Evolutionary conservation across 2,797 vertebrate species (phyloP), one percentile per base, ranked within the genome.

Genomic region (Heterohyrax brucei): DNA sequence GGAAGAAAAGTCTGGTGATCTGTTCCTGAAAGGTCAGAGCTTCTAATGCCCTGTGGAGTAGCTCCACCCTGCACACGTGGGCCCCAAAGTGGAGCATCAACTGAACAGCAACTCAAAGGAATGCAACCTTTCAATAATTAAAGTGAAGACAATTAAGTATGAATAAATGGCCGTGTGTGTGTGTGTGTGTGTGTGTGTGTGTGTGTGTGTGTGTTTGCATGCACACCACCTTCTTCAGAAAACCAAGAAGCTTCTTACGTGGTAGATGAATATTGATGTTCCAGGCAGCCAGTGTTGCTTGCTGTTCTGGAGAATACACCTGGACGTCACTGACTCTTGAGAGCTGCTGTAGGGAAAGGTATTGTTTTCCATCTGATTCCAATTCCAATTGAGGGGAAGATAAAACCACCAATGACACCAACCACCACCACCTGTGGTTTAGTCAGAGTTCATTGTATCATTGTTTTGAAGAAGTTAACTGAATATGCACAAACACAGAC

Each of bases 161-260:
- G 33, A 88, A 68, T 81, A 78, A 44, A 46, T 33, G 12, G 61
- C 1, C 48, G 33, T 30, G 1, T 18, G 14, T 24, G 2, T 13
- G 7, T 28, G 0, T 16, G 7, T 24, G 22, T 70, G 16, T 5
- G 0, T 19, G 7, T 14, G 33, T 3, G 0, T 5, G 1, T 0
- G 5, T 3, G 30, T 4, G 68, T 16, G 7, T 24, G 22, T 70
- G 16, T 5, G 0, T 19, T 7, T 14, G 33, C 2, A 0, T 5
- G 1, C 0, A 4, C 2, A 26, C 4, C 62, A 39, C 13, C 84
- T 94, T 81, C 48, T 59, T 87, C 10, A 70, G 44, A 33, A 8
- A 79, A 66, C 82, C 2, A 6, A 87, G 76, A 77, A 26, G 18
- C 13, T 9, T 80, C 3, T 18, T n/a, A 46, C 30, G 9, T 6